Evolutionary conservation across 2,888 invertebrate species (phyloP).

Genomic region (Hyles lineata): DNA sequence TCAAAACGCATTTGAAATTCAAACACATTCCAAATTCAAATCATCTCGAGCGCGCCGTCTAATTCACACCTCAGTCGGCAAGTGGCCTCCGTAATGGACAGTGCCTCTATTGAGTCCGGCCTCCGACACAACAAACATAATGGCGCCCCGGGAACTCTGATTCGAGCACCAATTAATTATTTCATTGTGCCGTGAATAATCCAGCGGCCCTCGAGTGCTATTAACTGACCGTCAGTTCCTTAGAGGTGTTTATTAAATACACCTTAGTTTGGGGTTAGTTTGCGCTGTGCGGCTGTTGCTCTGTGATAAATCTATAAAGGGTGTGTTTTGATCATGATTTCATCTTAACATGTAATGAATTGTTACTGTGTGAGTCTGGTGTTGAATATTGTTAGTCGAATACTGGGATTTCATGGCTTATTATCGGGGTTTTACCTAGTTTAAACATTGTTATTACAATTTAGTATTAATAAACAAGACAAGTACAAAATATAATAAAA

Average conservation of each 20-base stretch:
- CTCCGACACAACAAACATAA: conserved; percentile 54
- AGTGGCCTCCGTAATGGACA: conserved; percentile 72
- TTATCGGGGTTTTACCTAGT: too few relatives aligned
- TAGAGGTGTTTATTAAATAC: conserved; percentile 79
- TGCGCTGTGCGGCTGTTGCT: conserved; percentile 39
- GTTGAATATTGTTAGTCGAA: too few relatives aligned
- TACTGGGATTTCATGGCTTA: too few relatives aligned
- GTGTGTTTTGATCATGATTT: background rate
- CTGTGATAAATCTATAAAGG: conserved; percentile 26
- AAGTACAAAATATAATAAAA: too few relatives aligned
- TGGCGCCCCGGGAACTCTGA: conserved; percentile 68
- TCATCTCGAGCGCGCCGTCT: conserved; percentile 57
- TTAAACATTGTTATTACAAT: too few relatives aligned
- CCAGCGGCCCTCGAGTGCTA: conserved; percentile 72
- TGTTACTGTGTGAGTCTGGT: background rate
- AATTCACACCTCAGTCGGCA: conserved; percentile 68
- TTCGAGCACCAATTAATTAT: conserved; percentile 83
- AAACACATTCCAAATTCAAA: conserved; percentile 54
- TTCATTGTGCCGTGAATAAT: conserved; percentile 75
- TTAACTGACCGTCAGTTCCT: conserved; percentile 82
- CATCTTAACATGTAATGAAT: background rate
- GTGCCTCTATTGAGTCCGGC: conserved; percentile 60
- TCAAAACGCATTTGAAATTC: conserved; percentile 36
- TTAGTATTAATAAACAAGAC: too few relatives aligned
- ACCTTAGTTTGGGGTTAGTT: conserved; percentile 65